Evolutionary conservation across 2,113 vertebrate genomes (phyloP).

Genomic region (Pangasianodon hypophthalmus): DNA sequence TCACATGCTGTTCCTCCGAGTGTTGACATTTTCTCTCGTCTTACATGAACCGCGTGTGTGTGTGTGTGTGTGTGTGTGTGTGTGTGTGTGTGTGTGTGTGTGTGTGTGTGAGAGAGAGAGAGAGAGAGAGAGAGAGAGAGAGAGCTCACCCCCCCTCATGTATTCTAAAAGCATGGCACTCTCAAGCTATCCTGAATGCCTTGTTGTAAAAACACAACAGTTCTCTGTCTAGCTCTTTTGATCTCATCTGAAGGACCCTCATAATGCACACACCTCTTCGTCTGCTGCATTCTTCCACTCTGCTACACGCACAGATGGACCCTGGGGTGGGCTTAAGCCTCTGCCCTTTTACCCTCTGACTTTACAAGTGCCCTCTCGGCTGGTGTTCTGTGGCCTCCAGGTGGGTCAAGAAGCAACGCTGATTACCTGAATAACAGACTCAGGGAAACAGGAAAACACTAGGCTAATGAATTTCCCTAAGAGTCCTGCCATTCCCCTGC

Average conservation of each 20-base stretch:
- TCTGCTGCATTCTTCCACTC: constrained; percentile 22
- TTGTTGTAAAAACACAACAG: constrained; percentile 9
- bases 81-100: background rate
- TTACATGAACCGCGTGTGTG: background rate
- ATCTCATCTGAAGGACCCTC: constrained; percentile 9
- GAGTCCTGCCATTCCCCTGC: background rate
- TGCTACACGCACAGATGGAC: background rate
- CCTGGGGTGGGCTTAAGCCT: background rate
- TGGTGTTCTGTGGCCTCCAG: background rate
- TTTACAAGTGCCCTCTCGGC: constrained; percentile 1
- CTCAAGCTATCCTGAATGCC: constrained; percentile 7
- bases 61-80: background rate
- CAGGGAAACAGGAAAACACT: background rate
- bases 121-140: background rate
- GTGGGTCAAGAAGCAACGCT: background rate
- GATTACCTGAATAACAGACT: background rate
- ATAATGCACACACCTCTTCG: constrained; percentile 12
- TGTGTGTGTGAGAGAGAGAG: background rate
- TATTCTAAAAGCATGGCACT: constrained; percentile 11
- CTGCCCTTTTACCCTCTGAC: background rate
- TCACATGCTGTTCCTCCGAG: background rate
- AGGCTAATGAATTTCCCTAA: background rate
- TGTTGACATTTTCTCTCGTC: constrained; percentile 10
- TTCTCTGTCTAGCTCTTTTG: constrained; percentile 12
- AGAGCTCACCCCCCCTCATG: constrained; percentile 2